These are phyloP conservation scores for Prorops nasuta DNA, from an alignment of 1,140 invertebrate species.

Conservation along the genomic window DNA sequence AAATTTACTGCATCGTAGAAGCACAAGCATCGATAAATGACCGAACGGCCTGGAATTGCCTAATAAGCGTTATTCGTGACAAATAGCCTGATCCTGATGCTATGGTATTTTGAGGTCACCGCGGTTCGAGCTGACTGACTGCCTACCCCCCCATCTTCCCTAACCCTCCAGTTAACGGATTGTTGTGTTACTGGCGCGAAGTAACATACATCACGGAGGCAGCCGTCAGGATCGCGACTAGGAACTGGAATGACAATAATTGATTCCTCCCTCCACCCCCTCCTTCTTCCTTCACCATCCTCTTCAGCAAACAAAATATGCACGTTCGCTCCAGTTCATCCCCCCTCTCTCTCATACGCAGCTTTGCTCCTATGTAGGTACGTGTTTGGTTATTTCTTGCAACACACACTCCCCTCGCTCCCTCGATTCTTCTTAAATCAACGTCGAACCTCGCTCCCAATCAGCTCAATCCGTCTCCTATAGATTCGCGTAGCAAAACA, in stretches of 20 bases:
- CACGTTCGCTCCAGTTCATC: neutral
- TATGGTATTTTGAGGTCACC: constrained; percentile 43
- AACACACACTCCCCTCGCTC: too few species aligned
- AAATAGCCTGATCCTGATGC: constrained; percentile 51
- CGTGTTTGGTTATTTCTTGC: too few species aligned
- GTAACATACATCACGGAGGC: constrained; percentile 47
- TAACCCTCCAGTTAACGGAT: constrained; percentile 40
- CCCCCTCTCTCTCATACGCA: neutral
- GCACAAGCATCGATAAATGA: constrained; percentile 53
- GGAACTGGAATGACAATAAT: constrained; percentile 53
- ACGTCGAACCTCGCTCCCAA: too few species aligned
- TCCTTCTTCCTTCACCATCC: constrained; percentile 16
- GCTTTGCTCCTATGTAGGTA: too few species aligned
- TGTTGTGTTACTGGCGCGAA: constrained; percentile 44
- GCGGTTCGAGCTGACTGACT: constrained; percentile 4
- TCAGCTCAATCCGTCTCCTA: too few species aligned
- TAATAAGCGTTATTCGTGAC: constrained; percentile 54
- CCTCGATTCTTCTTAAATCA: too few species aligned
- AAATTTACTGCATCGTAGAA: constrained; percentile 49
- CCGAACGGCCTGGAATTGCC: constrained; percentile 43
- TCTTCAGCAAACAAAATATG: neutral
- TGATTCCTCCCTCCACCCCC: constrained; percentile 43
- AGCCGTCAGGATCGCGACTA: constrained; percentile 46
- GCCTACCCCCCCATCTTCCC: constrained; percentile 14
- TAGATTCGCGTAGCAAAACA: too few species aligned